A percentile compares a stretch with the other conserved stretches of the same genome.
Evolutionary conservation across 2,888 invertebrate genomes (phyloP).

Genomic region (Harmothoe impar): DNA sequence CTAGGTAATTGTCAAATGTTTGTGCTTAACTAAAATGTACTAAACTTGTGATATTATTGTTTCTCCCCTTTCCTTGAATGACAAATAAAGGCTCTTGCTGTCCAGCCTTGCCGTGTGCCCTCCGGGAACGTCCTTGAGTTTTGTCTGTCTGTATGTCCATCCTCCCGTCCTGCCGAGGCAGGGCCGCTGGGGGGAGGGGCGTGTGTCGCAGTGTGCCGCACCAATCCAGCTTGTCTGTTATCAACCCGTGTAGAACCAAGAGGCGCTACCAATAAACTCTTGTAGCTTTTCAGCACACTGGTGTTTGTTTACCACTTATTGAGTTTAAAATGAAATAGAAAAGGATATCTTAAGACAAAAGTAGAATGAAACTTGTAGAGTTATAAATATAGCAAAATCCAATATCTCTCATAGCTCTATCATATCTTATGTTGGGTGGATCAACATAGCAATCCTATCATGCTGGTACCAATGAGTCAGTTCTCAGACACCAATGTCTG

Average conservation of each 20-base stretch:
- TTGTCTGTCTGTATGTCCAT: slow-evolving; percentile 53
- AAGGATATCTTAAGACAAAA: too few species aligned
- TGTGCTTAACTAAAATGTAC: slow-evolving; percentile 61
- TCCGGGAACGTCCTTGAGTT: background rate
- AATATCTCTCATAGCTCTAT: too few species aligned
- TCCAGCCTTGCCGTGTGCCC: slow-evolving; percentile 51
- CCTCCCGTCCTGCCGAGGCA: slow-evolving; percentile 16
- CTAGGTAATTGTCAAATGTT: slow-evolving; percentile 61
- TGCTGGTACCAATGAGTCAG: too few species aligned
- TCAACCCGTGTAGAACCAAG: slow-evolving; percentile 44
- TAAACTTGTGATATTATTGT: slow-evolving; percentile 60
- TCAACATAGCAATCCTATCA: too few species aligned
- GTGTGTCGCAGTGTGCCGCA: slow-evolving; percentile 50
- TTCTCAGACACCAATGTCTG: too few species aligned
- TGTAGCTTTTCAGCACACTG: slow-evolving; percentile 56
- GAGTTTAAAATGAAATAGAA: too few species aligned
- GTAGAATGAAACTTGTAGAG: too few species aligned
- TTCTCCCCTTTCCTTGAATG: slow-evolving; percentile 27
- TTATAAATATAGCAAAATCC: too few species aligned
- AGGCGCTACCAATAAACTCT: slow-evolving; percentile 61
- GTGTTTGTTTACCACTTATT: too few species aligned
- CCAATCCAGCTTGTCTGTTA: slow-evolving; percentile 50
- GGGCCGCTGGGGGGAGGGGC: background rate
- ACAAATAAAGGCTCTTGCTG: slow-evolving; percentile 21
- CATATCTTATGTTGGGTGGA: too few species aligned